A percentile compares a stretch with the other conserved stretches of the same genome.
phyloP scores from a whole-genome alignment of 2,888 invertebrate genomes.

The Masnerella sp. region DNA sequence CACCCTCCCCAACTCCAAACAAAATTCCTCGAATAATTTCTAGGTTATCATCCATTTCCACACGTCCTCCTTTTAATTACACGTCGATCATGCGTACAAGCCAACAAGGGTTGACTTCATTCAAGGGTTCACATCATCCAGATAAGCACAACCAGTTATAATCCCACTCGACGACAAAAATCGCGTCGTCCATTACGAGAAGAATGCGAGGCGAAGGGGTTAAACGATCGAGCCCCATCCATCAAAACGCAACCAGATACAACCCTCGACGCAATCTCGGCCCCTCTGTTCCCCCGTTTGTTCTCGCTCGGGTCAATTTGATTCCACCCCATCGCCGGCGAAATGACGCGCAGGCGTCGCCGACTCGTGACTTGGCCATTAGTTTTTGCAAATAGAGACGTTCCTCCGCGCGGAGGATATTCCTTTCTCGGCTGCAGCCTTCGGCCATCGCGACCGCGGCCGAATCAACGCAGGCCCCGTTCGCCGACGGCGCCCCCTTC shows the following conservation, averaged over 20 bases:
- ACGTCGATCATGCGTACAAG: too few species aligned
- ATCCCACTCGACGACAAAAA: conserved; percentile 10
- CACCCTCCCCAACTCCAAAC: too few species aligned
- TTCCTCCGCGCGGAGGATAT: conserved; percentile 30
- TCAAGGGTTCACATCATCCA: conserved; percentile 12
- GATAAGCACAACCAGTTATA: conserved; percentile 18
- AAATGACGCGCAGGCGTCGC: conserved; percentile 36
- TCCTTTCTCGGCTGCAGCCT: conserved; percentile 20
- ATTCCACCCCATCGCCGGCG: conserved; percentile 15
- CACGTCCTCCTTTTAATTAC: too few species aligned
- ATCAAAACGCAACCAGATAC: conserved; percentile 26
- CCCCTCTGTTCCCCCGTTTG: neutral
- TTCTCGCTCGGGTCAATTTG: conserved; percentile 20
- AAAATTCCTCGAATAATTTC: too few species aligned
- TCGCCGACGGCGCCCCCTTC: conserved; percentile 10
- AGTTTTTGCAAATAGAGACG: conserved; percentile 61
- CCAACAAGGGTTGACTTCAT: neutral
- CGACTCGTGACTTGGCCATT: conserved; percentile 51
- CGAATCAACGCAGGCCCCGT: conserved; percentile 33
- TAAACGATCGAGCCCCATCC: conserved; percentile 35
- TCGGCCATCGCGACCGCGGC: conserved; percentile 39
- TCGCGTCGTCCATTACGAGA: conserved; percentile 14
- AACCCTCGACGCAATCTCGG: conserved; percentile 14
- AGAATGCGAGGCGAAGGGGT: conserved; percentile 11
- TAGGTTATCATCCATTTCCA: too few species aligned